Percentiles rank a stretch among this genome's conserved stretches.
Evolutionary conservation across 2,888 invertebrate genomes (phyloP).

Genomic region (Cosmia pyralina): DNA sequence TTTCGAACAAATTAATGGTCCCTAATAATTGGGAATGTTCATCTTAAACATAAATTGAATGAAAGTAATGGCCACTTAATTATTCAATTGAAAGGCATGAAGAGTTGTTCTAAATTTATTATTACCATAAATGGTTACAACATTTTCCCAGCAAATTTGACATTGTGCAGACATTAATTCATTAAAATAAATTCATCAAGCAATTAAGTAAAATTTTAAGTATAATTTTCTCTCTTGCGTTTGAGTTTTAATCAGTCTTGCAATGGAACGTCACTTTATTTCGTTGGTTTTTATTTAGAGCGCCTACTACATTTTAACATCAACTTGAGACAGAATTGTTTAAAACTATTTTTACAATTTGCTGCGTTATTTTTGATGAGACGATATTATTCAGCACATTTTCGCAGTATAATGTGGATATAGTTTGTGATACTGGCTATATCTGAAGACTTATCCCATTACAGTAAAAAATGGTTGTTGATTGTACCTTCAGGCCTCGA

Average conservation of each 20-base stretch:
- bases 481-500: background rate
- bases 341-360: background rate
- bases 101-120: slow-evolving; percentile 14
- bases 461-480: background rate
- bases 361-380: too few species aligned
- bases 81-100: slow-evolving; percentile 23
- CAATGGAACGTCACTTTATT: background rate
- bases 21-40: slow-evolving; percentile 7
- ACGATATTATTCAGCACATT: background rate
- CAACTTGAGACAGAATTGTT: slow-evolving; percentile 20
- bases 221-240: slow-evolving; percentile 12
- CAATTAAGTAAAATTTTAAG: slow-evolving; percentile 9
- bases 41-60: slow-evolving; percentile 5
- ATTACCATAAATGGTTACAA: slow-evolving; percentile 17
- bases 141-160: slow-evolving; percentile 8
- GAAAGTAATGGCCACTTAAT: slow-evolving; percentile 12
- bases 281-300: slow-evolving; percentile 14
- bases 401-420: background rate
- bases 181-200: slow-evolving; percentile 26
- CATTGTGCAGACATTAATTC: slow-evolving; percentile 10
- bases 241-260: background rate
- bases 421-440: background rate
- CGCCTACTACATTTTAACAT: slow-evolving; percentile 35
- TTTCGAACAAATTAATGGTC: slow-evolving; percentile 5
- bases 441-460: background rate